phyloP scores from a whole-genome alignment of 2,888 invertebrate species.

The Aphelenchoides bicaudatus region DNA sequence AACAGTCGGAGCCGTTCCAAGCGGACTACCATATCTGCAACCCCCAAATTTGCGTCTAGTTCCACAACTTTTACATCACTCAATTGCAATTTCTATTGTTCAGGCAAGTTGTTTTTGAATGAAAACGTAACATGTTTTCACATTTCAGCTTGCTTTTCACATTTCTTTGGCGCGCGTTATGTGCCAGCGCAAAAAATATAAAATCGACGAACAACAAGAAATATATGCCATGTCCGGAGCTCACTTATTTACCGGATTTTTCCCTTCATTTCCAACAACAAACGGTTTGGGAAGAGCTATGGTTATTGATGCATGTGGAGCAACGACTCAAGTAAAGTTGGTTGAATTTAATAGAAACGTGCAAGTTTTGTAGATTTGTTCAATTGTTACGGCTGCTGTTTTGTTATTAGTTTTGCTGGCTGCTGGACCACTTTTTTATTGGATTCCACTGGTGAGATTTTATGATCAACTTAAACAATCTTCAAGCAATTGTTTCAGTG shows the following conservation, averaged over 20 bases:
- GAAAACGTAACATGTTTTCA: too few relatives aligned
- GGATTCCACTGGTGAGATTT: slow-evolving; percentile 70
- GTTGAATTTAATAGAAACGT: background rate
- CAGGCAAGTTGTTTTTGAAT: too few relatives aligned
- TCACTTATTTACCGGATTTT: slow-evolving; percentile 69
- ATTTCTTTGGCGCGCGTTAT: slow-evolving; percentile 64
- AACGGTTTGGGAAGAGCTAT: slow-evolving; percentile 64
- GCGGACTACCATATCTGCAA: slow-evolving; percentile 57
- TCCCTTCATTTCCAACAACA: slow-evolving; percentile 62
- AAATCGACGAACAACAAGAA: slow-evolving; percentile 28
- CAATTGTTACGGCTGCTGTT: background rate
- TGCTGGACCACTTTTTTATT: slow-evolving; percentile 71
- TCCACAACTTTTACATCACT: slow-evolving; percentile 61
- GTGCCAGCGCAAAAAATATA: slow-evolving; percentile 30
- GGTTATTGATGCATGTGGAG: slow-evolving; percentile 81
- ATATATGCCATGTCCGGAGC: slow-evolving; percentile 61
- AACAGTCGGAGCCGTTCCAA: slow-evolving; percentile 61
- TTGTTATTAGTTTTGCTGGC: background rate
- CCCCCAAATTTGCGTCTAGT: slow-evolving; percentile 28
- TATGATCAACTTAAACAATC: background rate
- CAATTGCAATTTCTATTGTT: slow-evolving; percentile 63
- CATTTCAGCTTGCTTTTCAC: slow-evolving; percentile 63
- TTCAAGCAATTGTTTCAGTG: slow-evolving; percentile 34
- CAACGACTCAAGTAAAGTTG: slow-evolving; percentile 74
- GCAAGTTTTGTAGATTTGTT: too few relatives aligned